Evolutionary conservation across 1,140 invertebrate genomes (phyloP), one percentile per base, ranked within the genome.

Genomic region (Ceratina japonica): DNA sequence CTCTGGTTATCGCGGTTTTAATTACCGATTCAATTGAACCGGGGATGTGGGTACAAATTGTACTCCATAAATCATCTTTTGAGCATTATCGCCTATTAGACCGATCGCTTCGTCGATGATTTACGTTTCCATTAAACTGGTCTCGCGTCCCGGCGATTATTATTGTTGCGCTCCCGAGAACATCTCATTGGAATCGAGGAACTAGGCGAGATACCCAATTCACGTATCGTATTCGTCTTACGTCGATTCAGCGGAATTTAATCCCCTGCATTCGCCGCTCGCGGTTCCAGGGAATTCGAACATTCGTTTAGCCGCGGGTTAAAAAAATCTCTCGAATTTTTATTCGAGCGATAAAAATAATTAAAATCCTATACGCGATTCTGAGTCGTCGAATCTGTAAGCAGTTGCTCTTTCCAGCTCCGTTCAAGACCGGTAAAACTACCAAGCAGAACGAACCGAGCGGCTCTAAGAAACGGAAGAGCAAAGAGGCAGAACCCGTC

Each of bases 401-500:
- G 18, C 62, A n/a, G 2, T 54, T 54, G n/a, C 16, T 31, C 31
- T 73, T 86, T 13, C 0, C 65, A 88, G 87, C 82, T 2, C 84
- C 87, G 16, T 87, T 85, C 44, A 89, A 89, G 37, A 86, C 78
- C 18, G 65, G 62, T 1, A 84, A 82, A 51, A 37, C 37, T 5
- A 81, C 69, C 12, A 12, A 15, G 4, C 27, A 1, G 5, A 54
- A 70, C 18, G 64, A 37, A 13, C 22, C 54, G 0, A n/a, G 22
- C 5, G 15, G 5, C 4, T 18, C 59, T 20, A 72, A 49, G 15
- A 77, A 78, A 15, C 75, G 66, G 2, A 68, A 58, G 71, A 51
- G n/a, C 13, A 78, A 52, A 16, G 8, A 62, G 1, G 1, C 24
- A 0, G 5, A 61, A 0, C 2, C 24, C 0, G 8, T 49, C 0